Evolutionary conservation across 2,113 vertebrate genomes (phyloP).

Genomic region (Arvicanthis niloticus): DNA sequence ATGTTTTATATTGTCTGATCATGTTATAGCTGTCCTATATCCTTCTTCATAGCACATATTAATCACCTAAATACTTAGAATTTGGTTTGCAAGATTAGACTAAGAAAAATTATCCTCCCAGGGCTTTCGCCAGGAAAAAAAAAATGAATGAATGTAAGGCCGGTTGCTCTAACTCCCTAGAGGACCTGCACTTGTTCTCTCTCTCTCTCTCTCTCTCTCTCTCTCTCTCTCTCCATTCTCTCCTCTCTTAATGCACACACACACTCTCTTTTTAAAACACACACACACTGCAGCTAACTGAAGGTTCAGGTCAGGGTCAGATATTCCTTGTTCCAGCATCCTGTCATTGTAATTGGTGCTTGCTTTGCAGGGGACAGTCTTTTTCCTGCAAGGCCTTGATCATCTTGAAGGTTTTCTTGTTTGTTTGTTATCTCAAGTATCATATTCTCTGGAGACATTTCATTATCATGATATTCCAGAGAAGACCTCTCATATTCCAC

Average conservation of each 20-base stretch:
- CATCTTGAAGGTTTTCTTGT: not conserved
- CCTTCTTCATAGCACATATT: not conserved
- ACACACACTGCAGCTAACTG: not conserved
- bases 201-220: too few relatives aligned
- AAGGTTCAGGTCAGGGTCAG: not conserved
- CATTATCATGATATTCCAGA: not conserved
- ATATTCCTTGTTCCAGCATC: not conserved
- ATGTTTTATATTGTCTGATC: not conserved
- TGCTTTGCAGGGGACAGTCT: accelerated
- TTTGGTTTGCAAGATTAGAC: not conserved
- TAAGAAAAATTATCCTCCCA: not conserved
- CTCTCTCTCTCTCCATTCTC: too few relatives aligned
- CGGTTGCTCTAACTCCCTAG: not conserved
- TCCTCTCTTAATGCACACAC: too few relatives aligned
- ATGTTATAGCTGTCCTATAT: not conserved
- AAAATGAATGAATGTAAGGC: not conserved
- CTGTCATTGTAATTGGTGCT: not conserved
- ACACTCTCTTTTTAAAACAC: too few relatives aligned
- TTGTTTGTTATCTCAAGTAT: not conserved
- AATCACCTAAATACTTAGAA: not conserved
- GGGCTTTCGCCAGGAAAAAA: not conserved
- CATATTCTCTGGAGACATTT: not conserved
- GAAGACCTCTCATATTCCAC: not conserved
- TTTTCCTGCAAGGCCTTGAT: not conserved
- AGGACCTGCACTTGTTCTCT: too few relatives aligned